Evolutionary conservation across 37 sponge, comb jelly and placozoan species (phyloP), one percentile per base, ranked within the genome.

Genomic region (Cladorhizidae sp.): DNA sequence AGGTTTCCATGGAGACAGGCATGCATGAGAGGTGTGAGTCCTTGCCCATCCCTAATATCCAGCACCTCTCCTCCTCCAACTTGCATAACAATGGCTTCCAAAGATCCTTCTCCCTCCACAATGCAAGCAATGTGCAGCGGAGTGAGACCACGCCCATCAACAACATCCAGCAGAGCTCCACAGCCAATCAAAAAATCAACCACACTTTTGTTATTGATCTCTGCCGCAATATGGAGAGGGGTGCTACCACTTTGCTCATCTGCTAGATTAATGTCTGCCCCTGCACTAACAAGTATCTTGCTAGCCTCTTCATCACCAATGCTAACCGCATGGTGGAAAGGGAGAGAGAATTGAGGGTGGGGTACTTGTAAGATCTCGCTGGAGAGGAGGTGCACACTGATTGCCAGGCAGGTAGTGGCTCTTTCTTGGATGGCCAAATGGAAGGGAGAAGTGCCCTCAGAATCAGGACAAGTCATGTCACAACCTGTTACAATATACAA

Each of bases 1-100:
- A 77, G 82, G 21, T 69, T 76, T 14, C 84, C 83, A 73, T 76
- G 62, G 40, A 38, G 45, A 78, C 90, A 85, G 18, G 93, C 90
- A 57, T 86, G 72, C 93, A 93, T 89, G 64, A 93, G 71, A 33
- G 93, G 90, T 18, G 93, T 93, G 25, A 93, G 42, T 9, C 93
- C 93, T 45, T 37, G 64, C 26, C 31, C 51, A 43, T 93, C 90
- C 21, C 72, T 41, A 18, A 85, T 50, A n/a, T 85, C 65, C 6
- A 90, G 86, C n/a, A 85, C 68, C 5, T 79, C 76, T 7, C 40
- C 67, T 22, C 84, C 75, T n/a, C 85, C 76, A 25, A 81, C 83
- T 63, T 42, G 39, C 43, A 74, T 82, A 12, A 73, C 59, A 56
- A 91, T 64, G 40, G 70, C 83, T 32, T 57, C 65, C 29, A 91